Conservation (phyloP, 2,113 vertebrate species). For the Cygnus atratus region DNA sequence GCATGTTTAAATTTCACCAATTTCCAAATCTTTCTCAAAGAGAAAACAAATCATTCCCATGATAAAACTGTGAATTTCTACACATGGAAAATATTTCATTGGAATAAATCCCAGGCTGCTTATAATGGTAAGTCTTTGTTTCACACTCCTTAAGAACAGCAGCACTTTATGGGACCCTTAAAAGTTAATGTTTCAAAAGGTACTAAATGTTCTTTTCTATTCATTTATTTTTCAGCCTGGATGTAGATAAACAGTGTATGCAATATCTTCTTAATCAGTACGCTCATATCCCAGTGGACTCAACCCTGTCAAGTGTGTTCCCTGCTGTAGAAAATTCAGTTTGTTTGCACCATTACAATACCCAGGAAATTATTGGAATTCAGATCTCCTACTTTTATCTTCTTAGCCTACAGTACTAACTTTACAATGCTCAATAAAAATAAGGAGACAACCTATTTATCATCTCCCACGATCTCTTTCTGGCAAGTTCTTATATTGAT, state of each 20-base stretch:
- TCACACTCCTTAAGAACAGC: neutral
- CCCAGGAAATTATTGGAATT: constrained; percentile 40
- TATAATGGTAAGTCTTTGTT: neutral
- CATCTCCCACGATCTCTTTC: neutral
- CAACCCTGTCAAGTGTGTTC: neutral
- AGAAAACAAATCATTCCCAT: neutral
- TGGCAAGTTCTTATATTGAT: neutral
- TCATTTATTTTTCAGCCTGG: neutral
- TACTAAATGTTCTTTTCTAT: neutral
- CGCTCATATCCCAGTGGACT: neutral
- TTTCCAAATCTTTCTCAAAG: neutral
- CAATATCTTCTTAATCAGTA: neutral
- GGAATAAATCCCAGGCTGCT: neutral
- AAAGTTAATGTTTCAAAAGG: neutral
- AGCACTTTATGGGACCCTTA: neutral
- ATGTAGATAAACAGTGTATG: neutral
- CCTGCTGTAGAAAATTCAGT: neutral
- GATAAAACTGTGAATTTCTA: neutral
- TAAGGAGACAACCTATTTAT: neutral
- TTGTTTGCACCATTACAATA: neutral
- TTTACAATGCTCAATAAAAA: neutral
- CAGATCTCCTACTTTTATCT: neutral
- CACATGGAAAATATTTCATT: neutral
- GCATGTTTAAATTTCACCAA: neutral
- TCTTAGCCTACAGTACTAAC: neutral